Evolutionary conservation across 2,113 vertebrate genomes (phyloP).

Genomic region (Rhizomys pruinosus): DNA sequence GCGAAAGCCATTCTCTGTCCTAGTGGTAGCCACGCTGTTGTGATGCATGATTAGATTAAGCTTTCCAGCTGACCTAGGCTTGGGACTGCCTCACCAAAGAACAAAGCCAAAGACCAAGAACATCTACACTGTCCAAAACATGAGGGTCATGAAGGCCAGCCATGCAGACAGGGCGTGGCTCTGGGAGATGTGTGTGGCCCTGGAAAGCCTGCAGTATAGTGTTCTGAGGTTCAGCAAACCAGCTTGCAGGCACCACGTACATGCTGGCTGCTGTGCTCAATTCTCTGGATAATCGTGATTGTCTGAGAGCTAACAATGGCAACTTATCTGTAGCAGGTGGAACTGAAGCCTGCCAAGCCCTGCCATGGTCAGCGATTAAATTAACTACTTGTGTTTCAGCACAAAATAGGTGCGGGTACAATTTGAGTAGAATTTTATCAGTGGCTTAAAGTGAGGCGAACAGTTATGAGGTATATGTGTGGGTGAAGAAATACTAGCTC

Average conservation of each 20-base stretch:
- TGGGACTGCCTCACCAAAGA: background rate
- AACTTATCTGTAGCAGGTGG: background rate
- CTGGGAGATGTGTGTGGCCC: background rate
- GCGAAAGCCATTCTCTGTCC: background rate
- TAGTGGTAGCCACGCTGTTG: background rate
- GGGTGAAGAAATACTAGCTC: constrained; percentile 56
- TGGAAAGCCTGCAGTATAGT: background rate
- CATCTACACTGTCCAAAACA: background rate
- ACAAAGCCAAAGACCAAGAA: background rate
- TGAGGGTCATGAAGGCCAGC: background rate
- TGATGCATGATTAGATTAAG: background rate
- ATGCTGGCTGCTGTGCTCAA: background rate
- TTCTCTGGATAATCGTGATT: background rate
- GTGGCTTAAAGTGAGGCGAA: background rate
- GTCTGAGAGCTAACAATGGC: background rate
- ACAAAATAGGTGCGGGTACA: background rate
- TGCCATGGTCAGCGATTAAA: background rate
- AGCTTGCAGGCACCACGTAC: background rate
- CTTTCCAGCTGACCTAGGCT: background rate
- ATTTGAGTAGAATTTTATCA: background rate
- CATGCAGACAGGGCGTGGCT: background rate
- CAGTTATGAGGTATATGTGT: background rate
- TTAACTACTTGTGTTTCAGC: background rate
- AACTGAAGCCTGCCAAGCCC: background rate
- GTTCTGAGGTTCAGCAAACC: background rate